phyloP scores from a whole-genome alignment of 1,140 invertebrate genomes.

The Bicyclus anynana region DNA sequence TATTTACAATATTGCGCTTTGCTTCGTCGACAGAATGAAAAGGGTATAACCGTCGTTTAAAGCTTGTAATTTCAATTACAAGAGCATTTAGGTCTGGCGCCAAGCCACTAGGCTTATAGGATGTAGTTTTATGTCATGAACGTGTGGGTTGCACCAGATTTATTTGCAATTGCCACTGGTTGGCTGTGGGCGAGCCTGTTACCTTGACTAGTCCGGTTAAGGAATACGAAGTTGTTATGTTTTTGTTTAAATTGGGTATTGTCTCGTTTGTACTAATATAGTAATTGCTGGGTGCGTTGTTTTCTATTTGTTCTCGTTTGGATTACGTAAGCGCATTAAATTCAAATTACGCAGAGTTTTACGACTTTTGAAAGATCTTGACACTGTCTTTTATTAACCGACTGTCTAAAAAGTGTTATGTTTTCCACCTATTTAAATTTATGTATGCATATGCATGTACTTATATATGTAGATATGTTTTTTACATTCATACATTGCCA shows the following conservation, averaged over 20 bases:
- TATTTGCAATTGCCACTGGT: constrained; percentile 30
- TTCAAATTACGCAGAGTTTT: too few species aligned
- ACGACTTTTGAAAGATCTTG: too few species aligned
- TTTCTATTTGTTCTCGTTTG: neutral
- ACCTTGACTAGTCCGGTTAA: constrained; percentile 46
- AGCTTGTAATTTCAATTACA: constrained; percentile 14
- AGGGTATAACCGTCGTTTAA: too few species aligned
- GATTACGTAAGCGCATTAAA: neutral
- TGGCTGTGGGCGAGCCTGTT: constrained; percentile 34
- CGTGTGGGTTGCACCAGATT: constrained; percentile 56
- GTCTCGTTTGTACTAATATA: constrained; percentile 1
- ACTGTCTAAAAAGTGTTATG: too few species aligned
- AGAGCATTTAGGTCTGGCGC: constrained; percentile 10
- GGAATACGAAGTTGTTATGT: constrained; percentile 27
- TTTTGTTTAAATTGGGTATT: constrained; percentile 43
- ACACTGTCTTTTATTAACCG: too few species aligned
- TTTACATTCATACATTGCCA: too few species aligned
- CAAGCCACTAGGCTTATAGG: constrained; percentile 18
- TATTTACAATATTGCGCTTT: too few species aligned
- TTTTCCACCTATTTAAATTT: too few species aligned
- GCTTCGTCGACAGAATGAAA: too few species aligned
- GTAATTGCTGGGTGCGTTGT: neutral
- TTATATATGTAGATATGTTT: too few species aligned
- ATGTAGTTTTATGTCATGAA: constrained; percentile 32
- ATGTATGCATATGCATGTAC: too few species aligned